Evolutionary conservation across 2,113 vertebrate species (phyloP), one percentile per base, ranked within the genome.

Genomic region (Spea multiplicata): DNA sequence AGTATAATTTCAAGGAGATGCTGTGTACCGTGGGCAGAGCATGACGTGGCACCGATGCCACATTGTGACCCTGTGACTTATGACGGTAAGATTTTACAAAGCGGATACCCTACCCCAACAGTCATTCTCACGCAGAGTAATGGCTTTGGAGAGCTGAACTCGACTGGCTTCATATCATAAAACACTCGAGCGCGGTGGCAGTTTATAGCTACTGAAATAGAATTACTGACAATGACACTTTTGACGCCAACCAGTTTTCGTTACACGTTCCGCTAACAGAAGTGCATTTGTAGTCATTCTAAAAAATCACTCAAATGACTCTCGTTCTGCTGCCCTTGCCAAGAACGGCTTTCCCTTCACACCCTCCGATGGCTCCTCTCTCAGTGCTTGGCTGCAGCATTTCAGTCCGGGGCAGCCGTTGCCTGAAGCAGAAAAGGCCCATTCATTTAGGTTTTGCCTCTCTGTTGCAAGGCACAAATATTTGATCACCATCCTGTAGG

Each of bases 401-500:
- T 68, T 48, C 6, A 7, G 6, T 64, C 12, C 55, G 44, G 10
- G 44, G 16, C 10, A 50, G 48, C 48, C 50, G 55, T 44, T 64
- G 30, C 48, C 45, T 13, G 4, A 45, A 64, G 55, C 16, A 64
- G 57, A 71, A 65, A 65, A 62, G 12, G 9, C 59, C 17, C 75
- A 62, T 64, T 77, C 16, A 70, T 48, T 70, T 17, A 66, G n/a
- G 44, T 13, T 12, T 4, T 5, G 16, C 14, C 14, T 49, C 48
- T 61, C 44, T 49, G 66, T 10, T 59, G 10, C 44, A n/a, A 59
- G n/a, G 9, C n/a, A 55, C 50, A 12, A 78, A 65, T 78, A 64
- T 78, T 71, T 72, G 47, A 65, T 71, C 13, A 65, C 44, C 44
- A 44, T 71, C 55, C 66, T 65, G 61, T 65, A 78, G 13, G 68